phyloP scores from a whole-genome alignment of 2,888 invertebrate species.

The Polydesmus complanatus region DNA sequence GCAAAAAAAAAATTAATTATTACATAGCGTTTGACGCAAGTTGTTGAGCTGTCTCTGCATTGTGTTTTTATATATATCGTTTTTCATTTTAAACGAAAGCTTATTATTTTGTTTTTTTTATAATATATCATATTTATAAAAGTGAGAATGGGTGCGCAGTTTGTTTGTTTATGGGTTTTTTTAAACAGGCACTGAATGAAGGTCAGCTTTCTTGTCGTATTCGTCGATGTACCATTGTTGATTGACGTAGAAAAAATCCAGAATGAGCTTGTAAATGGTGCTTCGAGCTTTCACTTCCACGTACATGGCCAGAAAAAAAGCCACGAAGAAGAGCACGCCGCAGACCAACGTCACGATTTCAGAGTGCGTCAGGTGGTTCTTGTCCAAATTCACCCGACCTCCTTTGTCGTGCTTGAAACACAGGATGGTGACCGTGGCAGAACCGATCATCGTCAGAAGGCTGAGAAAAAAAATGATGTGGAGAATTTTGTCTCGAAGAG shows the following conservation, averaged over 20 bases:
- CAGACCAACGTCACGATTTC: constrained; percentile 40
- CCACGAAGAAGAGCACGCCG: constrained; percentile 40
- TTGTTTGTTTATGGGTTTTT: neutral
- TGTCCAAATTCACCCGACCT: constrained; percentile 24
- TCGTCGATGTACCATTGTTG: constrained; percentile 37
- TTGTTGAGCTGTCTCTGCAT: too few relatives aligned
- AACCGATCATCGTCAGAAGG: constrained; percentile 37
- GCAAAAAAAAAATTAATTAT: too few relatives aligned
- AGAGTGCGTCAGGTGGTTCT: constrained; percentile 34
- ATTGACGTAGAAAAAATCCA: constrained; percentile 32
- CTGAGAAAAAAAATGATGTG: constrained; percentile 37
- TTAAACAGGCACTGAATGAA: constrained; percentile 18
- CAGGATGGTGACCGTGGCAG: constrained; percentile 38
- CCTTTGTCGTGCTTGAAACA: constrained; percentile 36
- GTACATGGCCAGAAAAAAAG: constrained; percentile 42
- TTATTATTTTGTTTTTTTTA: too few relatives aligned
- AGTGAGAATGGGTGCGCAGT: too few relatives aligned
- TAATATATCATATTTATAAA: too few relatives aligned
- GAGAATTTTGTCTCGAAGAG: constrained; percentile 36
- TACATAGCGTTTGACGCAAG: too few relatives aligned
- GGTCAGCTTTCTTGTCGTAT: constrained; percentile 30
- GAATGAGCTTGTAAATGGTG: constrained; percentile 35
- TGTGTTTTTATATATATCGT: too few relatives aligned
- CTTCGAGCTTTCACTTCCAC: constrained; percentile 40
- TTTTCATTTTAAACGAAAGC: too few relatives aligned